Evolutionary conservation across 2,797 vertebrate species (phyloP), one percentile per base, ranked within the genome.

Genomic region (Epinephelus awoara): DNA sequence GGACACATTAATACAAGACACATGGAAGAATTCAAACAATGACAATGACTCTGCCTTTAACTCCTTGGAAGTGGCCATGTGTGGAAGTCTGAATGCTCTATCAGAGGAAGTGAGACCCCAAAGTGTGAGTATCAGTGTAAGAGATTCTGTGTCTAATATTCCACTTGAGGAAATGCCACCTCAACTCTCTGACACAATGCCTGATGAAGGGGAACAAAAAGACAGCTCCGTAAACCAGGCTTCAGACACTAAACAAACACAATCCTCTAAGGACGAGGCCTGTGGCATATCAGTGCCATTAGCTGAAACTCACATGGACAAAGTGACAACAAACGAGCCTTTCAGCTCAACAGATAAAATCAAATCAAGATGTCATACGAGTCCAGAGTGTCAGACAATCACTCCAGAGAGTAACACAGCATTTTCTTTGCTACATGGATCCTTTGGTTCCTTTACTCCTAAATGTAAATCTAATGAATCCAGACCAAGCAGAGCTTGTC

Each of bases 381-480:
- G 19, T 72, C 67, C 72, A 77, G 88, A 89, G 63, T 55, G 57
- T 79, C 77, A 91, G 59, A 80, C 79, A 67, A 18, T 74, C 59
- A 78, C 61, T 65, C 29, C 57, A 51, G 90, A 91, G 70, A 86
- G 47, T 65, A 79, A 88, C 50, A 56, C 55, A 52, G 34, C 86
- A 51, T 89, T 95, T 80, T 93, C 87, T 75, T 89, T 96, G 80
- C 85, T 92, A 73, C 90, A 92, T 3, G 96, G 96, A 9, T 95
- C 94, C 3, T 96, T 96, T 91, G 96, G 95, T 64, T 90, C 89
- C n/a, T 95, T 96, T 72, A 93, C 79, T 50, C 92, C 93, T 25
- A 96, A 89, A 93, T 92, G 80, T 78, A 95, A 90, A 89, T 76
- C 85, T 1, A 88, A 64, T 59, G 75, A 90, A 50, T 67, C 66